Percentiles rank a stretch among this genome's conserved stretches.
These are phyloP conservation scores for Callimorpha dominula DNA, from an alignment of 2,888 invertebrate genomes.

Conservation along the genomic window DNA sequence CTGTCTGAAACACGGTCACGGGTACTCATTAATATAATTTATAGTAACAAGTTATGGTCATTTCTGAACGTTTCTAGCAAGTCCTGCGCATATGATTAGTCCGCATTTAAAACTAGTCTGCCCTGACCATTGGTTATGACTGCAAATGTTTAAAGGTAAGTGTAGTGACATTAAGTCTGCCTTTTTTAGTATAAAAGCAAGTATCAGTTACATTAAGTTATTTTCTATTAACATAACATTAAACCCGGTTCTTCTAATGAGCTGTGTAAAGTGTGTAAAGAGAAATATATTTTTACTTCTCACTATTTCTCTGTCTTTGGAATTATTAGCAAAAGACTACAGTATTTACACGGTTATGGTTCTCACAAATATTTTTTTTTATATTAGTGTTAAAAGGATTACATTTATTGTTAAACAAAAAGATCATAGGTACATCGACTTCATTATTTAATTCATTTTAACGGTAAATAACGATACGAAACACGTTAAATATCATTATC, in stretches of 20 bases:
- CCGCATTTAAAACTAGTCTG: conserved; percentile 43
- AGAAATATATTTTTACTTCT: background rate
- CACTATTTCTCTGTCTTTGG: background rate
- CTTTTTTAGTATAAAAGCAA: background rate
- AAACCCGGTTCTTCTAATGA: background rate
- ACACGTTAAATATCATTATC: conserved; percentile 43
- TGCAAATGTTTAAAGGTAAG: background rate
- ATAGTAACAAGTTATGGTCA: conserved; percentile 19
- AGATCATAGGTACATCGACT: background rate
- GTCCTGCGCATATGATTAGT: conserved; percentile 43
- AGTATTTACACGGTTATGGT: background rate
- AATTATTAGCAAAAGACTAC: background rate
- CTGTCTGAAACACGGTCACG: conserved; percentile 32
- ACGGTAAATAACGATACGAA: conserved; percentile 28
- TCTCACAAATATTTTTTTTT: background rate
- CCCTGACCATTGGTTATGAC: background rate
- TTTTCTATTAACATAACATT: background rate
- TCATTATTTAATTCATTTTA: conserved; percentile 23
- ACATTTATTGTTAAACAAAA: background rate
- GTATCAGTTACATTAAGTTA: background rate
- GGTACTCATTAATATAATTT: conserved; percentile 49
- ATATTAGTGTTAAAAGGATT: background rate
- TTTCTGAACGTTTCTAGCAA: conserved; percentile 14
- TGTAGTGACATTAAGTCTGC: background rate
- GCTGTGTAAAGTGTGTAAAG: background rate